These are phyloP conservation scores for Siniperca scherzeri DNA, from an alignment of 2,797 vertebrate genomes.

Conservation along the genomic window DNA sequence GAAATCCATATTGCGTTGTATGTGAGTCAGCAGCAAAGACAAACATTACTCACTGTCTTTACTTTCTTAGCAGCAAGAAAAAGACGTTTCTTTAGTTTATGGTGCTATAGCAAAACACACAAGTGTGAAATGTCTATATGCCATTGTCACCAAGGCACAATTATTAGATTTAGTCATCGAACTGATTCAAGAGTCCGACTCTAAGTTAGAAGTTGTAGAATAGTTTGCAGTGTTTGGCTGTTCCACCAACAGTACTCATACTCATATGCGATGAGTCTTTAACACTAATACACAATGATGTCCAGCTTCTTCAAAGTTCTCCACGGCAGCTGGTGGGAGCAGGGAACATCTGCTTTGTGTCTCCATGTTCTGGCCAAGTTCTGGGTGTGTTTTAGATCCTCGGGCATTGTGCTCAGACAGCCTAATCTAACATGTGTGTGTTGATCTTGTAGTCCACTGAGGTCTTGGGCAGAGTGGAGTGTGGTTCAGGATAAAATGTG, in stretches of 20 bases:
- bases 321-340: constrained; percentile 69
- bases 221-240: constrained; percentile 23
- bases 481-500: constrained; percentile 34
- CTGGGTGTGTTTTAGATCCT: constrained; percentile 55
- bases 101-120: background rate
- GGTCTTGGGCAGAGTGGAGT: constrained; percentile 12
- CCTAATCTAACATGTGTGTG: constrained; percentile 44
- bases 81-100: background rate
- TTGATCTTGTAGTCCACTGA: constrained; percentile 29
- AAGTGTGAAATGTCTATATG: background rate
- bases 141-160: background rate
- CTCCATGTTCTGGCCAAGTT: constrained; percentile 56
- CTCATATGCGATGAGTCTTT: constrained; percentile 26
- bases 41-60: constrained; percentile 30
- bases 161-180: background rate
- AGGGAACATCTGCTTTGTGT: constrained; percentile 72
- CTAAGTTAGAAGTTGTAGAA: constrained; percentile 15
- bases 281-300: constrained; percentile 64
- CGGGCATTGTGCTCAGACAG: constrained; percentile 39
- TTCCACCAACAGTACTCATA: constrained; percentile 4
- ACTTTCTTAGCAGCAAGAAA: constrained; percentile 26
- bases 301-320: constrained; percentile 65
- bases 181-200: constrained; percentile 2
- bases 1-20: constrained; percentile 38
- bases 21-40: constrained; percentile 47